Base-by-base conservation (phyloP, 2,888 invertebrate species). In the Spodoptera exigua region DNA sequence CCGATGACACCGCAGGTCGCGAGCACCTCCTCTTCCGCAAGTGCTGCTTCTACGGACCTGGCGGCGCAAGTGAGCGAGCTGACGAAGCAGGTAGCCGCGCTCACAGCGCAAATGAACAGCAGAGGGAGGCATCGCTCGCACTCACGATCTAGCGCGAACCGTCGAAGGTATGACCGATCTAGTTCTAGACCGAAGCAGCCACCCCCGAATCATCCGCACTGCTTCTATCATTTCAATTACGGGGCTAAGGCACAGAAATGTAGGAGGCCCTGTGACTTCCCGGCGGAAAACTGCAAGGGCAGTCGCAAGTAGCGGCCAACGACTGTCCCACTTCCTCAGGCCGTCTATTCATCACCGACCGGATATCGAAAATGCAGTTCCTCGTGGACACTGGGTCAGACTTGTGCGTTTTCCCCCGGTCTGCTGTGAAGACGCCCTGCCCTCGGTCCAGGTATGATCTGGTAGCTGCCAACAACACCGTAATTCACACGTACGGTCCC, bases 201-300 rank as follows among this genome's bases (percentile, higher is more conserved):
- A 34, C 45, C 45, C 4, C 16, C 13, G 5, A 32, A 44, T 7
- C 55, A 56, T 21, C 59, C 53, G 9, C 45, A 51, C 3, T 60
- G 63, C 32, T 64, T 35, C 35, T 59, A 59, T 27, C 61, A 67
- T 10, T 35, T 32, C 14, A 57, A 32, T 2, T 57, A 39, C 16
- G 44, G 54, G 0, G 21, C 40, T 0, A 41, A 47, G 3, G 56
- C 66, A 0, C n/a, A 16, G 3, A 55, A 61, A 12, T 64, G 69
- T 35, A 56, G n/a, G 13, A 34, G 34, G 7, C 57, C 63, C 1
- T 34, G 34, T 7, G 2, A 1, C 1, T 39, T 13, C 34, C 7
- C 34, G 9, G 34, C 7, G n/a, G n/a, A n/a, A n/a, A n/a, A n/a
- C n/a, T n/a, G n/a, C n/a, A n/a, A n/a, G n/a, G n/a, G n/a, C n/a